These are phyloP conservation scores for Desmodus rotundus DNA, from an alignment of 2,113 vertebrate genomes.

Conservation along the genomic window DNA sequence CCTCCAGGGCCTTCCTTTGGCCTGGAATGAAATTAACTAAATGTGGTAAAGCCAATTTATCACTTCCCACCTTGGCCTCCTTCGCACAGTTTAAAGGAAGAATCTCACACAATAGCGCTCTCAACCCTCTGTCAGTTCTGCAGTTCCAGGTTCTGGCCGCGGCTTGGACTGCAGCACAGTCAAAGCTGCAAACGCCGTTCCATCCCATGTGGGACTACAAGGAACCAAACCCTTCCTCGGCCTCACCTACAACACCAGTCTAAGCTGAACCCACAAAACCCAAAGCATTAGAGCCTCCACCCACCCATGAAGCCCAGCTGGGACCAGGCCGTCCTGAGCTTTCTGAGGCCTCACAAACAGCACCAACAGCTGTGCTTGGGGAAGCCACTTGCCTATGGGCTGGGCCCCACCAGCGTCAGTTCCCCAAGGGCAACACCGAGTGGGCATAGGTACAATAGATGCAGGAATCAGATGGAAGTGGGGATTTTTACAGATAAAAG, in stretches of 20 bases:
- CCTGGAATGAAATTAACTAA: neutral
- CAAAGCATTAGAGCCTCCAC: neutral
- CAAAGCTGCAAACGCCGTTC: neutral
- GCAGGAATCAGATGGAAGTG: neutral
- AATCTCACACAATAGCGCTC: neutral
- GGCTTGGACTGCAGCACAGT: neutral
- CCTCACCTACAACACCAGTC: neutral
- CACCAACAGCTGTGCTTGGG: neutral
- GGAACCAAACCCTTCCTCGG: neutral
- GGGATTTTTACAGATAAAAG: neutral
- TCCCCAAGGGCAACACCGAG: neutral
- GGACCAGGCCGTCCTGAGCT: neutral
- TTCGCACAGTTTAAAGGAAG: constrained; percentile 37
- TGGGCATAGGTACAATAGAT: neutral
- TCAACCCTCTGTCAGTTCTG: neutral
- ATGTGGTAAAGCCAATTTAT: neutral
- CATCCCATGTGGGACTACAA: neutral
- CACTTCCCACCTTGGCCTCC: constrained; percentile 20
- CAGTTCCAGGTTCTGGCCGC: neutral
- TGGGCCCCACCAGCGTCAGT: neutral
- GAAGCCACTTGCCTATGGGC: neutral
- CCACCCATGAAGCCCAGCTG: neutral
- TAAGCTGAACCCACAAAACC: neutral
- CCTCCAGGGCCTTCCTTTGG: neutral
- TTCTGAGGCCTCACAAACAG: neutral